phyloP scores from a whole-genome alignment of 2,888 invertebrate genomes.

The Pyrocoelia pectoralis region DNA sequence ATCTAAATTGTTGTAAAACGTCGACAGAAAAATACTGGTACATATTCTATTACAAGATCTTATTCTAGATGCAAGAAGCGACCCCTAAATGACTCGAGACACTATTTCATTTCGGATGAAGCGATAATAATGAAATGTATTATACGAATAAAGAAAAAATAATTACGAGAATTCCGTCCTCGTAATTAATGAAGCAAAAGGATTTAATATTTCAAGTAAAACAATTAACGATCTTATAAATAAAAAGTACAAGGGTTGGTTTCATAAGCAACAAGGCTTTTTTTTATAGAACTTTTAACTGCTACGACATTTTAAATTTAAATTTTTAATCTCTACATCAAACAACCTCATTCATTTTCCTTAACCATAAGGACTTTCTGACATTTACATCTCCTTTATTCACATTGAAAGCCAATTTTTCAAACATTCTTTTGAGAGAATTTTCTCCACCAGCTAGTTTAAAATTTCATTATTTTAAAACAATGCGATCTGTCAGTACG shows the following conservation, averaged over 20 bases:
- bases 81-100: too few species aligned
- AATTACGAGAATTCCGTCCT: not conserved
- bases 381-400: slow-evolving; percentile 30
- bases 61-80: too few species aligned
- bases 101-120: not conserved
- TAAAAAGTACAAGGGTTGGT: not conserved
- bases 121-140: not conserved
- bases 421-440: slow-evolving; percentile 28
- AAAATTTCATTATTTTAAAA: slow-evolving; percentile 34
- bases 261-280: slow-evolving; percentile 4
- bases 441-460: slow-evolving; percentile 30
- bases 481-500: slow-evolving; percentile 32
- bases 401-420: slow-evolving; percentile 30
- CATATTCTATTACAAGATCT: too few species aligned
- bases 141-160: not conserved
- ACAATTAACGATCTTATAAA: not conserved
- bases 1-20: too few species aligned
- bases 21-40: too few species aligned
- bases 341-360: slow-evolving; percentile 17
- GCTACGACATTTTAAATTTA: slow-evolving; percentile 11
- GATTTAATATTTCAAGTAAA: not conserved
- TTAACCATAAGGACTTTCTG: slow-evolving; percentile 18
- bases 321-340: slow-evolving; percentile 13
- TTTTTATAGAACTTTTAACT: slow-evolving; percentile 10
- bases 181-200: slow-evolving; percentile 1